These are phyloP conservation scores for Onychomys arenicola DNA, from an alignment of 2,797 vertebrate species.

Conservation along the genomic window DNA sequence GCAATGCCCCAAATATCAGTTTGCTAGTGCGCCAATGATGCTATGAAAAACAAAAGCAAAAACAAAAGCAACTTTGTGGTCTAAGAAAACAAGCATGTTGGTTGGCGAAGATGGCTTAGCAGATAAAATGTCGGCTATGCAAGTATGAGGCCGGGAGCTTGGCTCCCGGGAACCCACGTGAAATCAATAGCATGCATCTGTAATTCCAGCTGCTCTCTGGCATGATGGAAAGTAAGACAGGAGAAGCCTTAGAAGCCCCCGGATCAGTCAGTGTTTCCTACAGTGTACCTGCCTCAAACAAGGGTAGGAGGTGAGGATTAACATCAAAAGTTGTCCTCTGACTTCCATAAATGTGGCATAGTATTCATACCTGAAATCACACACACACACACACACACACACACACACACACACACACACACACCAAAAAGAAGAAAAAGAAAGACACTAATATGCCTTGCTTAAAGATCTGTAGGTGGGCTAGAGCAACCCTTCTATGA, in stretches of 20 bases:
- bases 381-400: background rate
- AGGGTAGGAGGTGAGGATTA: background rate
- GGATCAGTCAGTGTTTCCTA: background rate
- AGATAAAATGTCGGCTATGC: background rate
- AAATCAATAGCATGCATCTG: background rate
- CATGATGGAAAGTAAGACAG: background rate
- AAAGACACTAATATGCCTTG: background rate
- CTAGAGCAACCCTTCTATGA: background rate
- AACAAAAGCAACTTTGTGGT: background rate
- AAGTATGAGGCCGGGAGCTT: background rate
- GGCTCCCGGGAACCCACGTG: background rate
- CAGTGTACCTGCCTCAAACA: background rate
- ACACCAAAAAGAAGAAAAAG: background rate
- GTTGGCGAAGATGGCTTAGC: background rate
- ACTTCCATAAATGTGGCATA: background rate
- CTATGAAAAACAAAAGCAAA: background rate
- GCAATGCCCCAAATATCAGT: background rate
- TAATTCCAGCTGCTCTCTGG: background rate
- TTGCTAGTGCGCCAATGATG: background rate
- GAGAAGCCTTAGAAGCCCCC: background rate
- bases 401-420: background rate
- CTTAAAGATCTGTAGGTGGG: background rate
- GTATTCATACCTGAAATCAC: background rate
- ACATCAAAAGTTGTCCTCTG: background rate
- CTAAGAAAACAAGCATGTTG: background rate